Evolutionary conservation across 2,113 vertebrate genomes (phyloP).

Genomic region (Machaerirhynchus nigripectus): DNA sequence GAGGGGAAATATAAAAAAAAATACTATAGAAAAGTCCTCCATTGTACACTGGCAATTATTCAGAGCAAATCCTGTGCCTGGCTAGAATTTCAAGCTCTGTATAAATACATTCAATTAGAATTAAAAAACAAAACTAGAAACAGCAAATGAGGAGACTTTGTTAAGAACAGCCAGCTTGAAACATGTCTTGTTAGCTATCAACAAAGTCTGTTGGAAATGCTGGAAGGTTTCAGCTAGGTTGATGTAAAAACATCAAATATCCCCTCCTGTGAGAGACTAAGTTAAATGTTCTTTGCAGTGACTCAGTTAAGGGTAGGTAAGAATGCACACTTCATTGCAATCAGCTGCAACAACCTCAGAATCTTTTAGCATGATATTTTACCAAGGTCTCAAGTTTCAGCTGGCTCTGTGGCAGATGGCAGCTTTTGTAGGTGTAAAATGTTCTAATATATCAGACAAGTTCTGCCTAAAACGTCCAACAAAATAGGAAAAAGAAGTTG

Average conservation of each 20-base stretch:
- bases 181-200: conserved; percentile 5
- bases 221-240: conserved; percentile 11
- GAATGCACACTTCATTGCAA: neutral
- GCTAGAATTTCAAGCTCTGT: conserved; percentile 36
- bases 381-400: neutral
- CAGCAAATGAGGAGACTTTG: neutral
- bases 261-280: neutral
- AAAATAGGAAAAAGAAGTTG: neutral
- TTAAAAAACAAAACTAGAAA: neutral
- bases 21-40: neutral
- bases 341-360: neutral
- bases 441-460: neutral
- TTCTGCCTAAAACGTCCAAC: neutral
- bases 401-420: neutral
- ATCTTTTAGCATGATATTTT: neutral
- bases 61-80: conserved; percentile 8
- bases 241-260: conserved; percentile 29
- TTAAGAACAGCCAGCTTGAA: conserved; percentile 14
- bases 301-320: neutral
- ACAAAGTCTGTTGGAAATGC: conserved; percentile 4
- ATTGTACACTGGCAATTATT: conserved; percentile 19
- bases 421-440: neutral
- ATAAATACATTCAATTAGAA: conserved; percentile 22
- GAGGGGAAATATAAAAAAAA: conserved; percentile 27
- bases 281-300: conserved; percentile 9